Base-by-base conservation (phyloP, 2,797 vertebrate species). In the Scarus forsteni region DNA sequence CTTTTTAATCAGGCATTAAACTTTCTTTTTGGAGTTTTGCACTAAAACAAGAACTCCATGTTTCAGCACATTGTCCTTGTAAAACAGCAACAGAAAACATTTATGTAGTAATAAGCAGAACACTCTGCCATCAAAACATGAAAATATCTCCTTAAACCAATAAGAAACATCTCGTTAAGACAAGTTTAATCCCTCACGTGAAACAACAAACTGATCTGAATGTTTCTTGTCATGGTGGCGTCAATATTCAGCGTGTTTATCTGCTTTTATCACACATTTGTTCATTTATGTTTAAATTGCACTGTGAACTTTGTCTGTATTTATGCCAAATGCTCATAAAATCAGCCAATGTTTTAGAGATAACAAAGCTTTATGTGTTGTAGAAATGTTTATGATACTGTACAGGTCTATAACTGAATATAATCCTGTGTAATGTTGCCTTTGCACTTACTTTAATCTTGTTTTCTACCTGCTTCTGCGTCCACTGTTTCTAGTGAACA, bases 261-360 rank as follows among this genome's bases (percentile, higher is more conserved):
- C 44, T 60, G 48, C 48, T 73, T 55, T 27, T 10, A 16, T 62
- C 39, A 18, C 2, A 35, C 18, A 10, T 50, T 43, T 66, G 44
- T 16, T 61, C 0, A 57, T 1, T 40, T 2, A 14, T 18, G 46
- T 50, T 11, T 7, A 15, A 50, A 14, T 34, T n/a, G 16, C 13
- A 43, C 42, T 54, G 53, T 66, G 15, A 10, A n/a, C 8, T 75
- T 52, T 52, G 39, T 59, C 40, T 5, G 3, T 40, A n/a, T 68
- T 7, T 36, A 49, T 55, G 42, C 66, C 50, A 42, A 70, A 64
- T 60, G 18, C 45, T 63, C 8, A 12, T 51, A 10, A 49, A 36
- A 60, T 52, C 14, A 67, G 63, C 35, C 14, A 8, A 35, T 13
- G 50, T 10, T 40, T 53, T 27, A 3, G 43, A 27, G 49, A 46